phyloP scores from a whole-genome alignment of 2,888 invertebrate genomes.

The Oxystoma pomonae region DNA sequence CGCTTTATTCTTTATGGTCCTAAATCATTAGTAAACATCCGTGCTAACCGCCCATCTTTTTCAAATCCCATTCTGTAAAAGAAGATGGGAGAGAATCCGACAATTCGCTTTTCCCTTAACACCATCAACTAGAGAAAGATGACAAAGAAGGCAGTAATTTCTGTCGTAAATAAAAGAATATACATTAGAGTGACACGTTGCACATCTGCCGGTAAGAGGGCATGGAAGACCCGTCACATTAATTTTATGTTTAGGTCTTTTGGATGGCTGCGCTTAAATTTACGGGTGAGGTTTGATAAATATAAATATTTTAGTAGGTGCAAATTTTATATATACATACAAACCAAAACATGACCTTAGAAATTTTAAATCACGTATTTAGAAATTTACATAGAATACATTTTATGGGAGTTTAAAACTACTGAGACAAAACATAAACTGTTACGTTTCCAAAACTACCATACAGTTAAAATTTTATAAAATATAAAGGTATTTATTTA shows the following conservation, averaged over 20 bases:
- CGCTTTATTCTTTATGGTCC: not conserved
- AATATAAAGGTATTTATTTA: too few species aligned
- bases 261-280: not conserved
- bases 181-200: not conserved
- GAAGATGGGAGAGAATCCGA: too few species aligned
- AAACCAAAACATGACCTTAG: too few species aligned
- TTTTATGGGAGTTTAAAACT: too few species aligned
- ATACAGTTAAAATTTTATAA: too few species aligned
- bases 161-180: not conserved
- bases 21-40: not conserved
- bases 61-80: not conserved
- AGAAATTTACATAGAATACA: too few species aligned
- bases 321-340: too few species aligned
- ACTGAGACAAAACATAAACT: too few species aligned
- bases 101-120: not conserved
- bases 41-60: not conserved
- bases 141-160: not conserved
- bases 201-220: slow-evolving; percentile 3
- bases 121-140: not conserved
- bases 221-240: slow-evolving; percentile 13
- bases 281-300: too few species aligned
- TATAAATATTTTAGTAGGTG: too few species aligned
- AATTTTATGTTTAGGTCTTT: slow-evolving; percentile 10
- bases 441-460: too few species aligned
- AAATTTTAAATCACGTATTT: too few species aligned